Evolutionary conservation across 2,888 invertebrate species (phyloP), one percentile per base, ranked within the genome.

Genomic region (Papilio protenor): DNA sequence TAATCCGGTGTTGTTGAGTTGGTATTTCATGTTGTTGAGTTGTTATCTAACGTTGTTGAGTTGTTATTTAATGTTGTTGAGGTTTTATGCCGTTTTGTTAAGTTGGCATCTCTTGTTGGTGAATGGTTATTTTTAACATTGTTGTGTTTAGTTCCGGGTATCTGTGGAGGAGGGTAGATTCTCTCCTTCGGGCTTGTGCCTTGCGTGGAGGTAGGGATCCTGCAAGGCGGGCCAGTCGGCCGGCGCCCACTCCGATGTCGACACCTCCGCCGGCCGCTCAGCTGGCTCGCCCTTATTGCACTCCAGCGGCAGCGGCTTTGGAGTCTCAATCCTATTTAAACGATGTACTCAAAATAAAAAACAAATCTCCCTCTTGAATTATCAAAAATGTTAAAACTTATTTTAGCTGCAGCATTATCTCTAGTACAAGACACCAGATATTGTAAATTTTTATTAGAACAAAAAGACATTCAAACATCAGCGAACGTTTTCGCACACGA

Each of bases 141-240:
- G 2, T 61, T 49, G 11, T 14, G 10, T 95, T 91, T 87, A 95
- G 84, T 95, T 95, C 83, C 94, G 93, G 0, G 94, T 86, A 83
- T 95, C 94, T 0, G 95, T 95, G 21, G 95, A 95, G 27, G 95
- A 95, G 0, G 95, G 95, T 71, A 94, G 83, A 82, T 93, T 94
- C 82, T 95, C 95, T 27, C 94, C 94, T 66, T 95, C 95, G 73
- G 92, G 84, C 88, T 94, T 95, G 85, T 94, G 94, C 80, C 93
- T 90, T 6, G 91, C 92, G 79, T 94, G 94, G 12, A 93, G 87
- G 84, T 94, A 94, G 61, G 93, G 90, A 81, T 93, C 94, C 57
- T 93, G 87, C 12, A 69, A 88, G 79, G 83, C 90, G n/a, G 86
- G 81, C 33, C 83, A 82, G 57, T 84, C 85, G 61, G 85, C 79